phyloP scores from a whole-genome alignment of 2,113 vertebrate species.

The Malurus melanocephalus region DNA sequence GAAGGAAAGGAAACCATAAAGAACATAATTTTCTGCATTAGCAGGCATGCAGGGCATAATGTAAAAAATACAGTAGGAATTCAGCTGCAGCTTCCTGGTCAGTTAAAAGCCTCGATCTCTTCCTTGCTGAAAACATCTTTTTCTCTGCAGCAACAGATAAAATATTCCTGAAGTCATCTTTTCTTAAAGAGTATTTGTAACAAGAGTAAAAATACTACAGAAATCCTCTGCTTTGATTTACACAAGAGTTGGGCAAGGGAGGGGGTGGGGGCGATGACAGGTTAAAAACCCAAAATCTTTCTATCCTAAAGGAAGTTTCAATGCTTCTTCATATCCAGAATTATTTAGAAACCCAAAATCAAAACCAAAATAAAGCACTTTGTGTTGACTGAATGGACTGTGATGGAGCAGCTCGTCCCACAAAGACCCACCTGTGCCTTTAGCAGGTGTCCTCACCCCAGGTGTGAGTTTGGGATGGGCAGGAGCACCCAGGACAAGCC shows the following conservation, averaged over 20 bases:
- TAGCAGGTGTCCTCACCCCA: neutral
- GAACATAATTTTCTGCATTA: neutral
- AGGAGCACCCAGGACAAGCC: neutral
- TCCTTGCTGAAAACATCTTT: neutral
- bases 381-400: neutral
- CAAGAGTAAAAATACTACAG: neutral
- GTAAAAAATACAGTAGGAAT: neutral
- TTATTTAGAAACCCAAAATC: neutral
- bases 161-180: neutral
- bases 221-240: neutral
- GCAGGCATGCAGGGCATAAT: neutral
- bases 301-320: neutral
- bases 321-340: neutral
- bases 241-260: neutral
- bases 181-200: neutral
- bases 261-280: accelerated
- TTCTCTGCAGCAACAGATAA: neutral
- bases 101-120: neutral
- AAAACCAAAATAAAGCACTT: neutral
- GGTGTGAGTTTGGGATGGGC: neutral
- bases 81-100: neutral
- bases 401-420: neutral
- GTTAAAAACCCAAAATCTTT: neutral
- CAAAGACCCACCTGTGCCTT: accelerated
- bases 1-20: neutral